Percentiles rank a stretch among this genome's conserved stretches.
phyloP scores from a whole-genome alignment of 2,888 invertebrate genomes.

The Pyrgus malvae region DNA sequence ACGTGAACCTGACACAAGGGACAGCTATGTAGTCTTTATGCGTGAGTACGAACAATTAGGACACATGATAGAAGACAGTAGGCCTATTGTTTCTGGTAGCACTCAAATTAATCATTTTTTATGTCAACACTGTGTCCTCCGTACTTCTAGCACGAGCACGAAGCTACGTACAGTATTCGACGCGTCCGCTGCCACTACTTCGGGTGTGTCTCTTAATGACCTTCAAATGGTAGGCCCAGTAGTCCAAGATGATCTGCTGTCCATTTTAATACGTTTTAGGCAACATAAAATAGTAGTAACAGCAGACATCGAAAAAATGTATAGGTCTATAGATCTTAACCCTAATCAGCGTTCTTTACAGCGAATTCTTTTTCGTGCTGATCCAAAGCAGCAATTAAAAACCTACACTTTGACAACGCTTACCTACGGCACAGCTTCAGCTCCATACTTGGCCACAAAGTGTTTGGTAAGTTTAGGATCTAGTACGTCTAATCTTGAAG shows the following conservation, averaged over 20 bases:
- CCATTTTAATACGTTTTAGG: conserved; percentile 4
- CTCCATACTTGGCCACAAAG: not conserved
- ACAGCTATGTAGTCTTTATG: conserved; percentile 28
- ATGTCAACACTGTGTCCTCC: conserved; percentile 18
- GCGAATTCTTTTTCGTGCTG: conserved; percentile 10
- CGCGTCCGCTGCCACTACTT: conserved; percentile 1
- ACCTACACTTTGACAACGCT: conserved; percentile 28
- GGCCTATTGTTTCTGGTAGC: not conserved
- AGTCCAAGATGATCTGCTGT: conserved; percentile 25
- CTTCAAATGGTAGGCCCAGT: conserved; percentile 26
- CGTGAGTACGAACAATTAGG: conserved; percentile 29
- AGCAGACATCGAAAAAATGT: conserved; percentile 26
- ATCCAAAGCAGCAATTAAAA: not conserved
- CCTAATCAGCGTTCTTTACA: conserved; percentile 18
- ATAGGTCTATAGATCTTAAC: conserved; percentile 10
- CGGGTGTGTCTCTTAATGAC: conserved; percentile 22
- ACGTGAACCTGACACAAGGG: conserved; percentile 18
- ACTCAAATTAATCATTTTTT: conserved; percentile 8
- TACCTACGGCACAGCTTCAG: conserved; percentile 34
- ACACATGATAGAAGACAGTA: conserved; percentile 23
- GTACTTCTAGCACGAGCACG: conserved; percentile 19
- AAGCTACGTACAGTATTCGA: conserved; percentile 28
- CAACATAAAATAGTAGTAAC: too few relatives aligned
- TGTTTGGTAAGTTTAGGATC: not conserved
- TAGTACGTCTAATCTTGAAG: not conserved